Evolutionary conservation across 2,113 vertebrate species (phyloP).

Genomic region (Macquaria australasica): DNA sequence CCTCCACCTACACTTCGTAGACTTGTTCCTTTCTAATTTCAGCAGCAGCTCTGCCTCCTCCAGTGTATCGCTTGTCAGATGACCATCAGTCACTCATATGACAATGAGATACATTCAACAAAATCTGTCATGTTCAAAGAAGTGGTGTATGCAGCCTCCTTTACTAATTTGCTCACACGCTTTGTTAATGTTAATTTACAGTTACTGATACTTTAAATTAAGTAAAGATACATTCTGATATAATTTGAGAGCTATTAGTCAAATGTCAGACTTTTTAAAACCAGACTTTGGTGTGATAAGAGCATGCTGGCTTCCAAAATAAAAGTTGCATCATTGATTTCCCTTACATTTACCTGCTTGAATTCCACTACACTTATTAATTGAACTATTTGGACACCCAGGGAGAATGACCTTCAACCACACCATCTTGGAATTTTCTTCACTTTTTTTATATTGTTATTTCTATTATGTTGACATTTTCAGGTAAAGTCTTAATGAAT

Average conservation of each 20-base stretch:
- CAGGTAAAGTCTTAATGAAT: background rate
- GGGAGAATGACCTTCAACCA: background rate
- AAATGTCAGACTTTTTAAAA: constrained; percentile 3
- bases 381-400: background rate
- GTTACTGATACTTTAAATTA: background rate
- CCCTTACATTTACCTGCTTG: background rate
- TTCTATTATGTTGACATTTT: background rate
- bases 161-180: background rate
- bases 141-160: background rate
- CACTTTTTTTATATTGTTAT: background rate
- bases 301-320: background rate
- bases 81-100: background rate
- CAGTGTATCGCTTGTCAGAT: background rate
- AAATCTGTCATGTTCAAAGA: background rate
- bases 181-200: background rate
- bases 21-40: constrained; percentile 1
- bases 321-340: background rate
- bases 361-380: background rate
- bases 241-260: background rate
- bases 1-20: background rate
- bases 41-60: constrained; percentile 5
- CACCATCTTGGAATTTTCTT: background rate
- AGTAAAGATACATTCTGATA: too few relatives aligned
- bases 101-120: background rate
- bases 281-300: background rate